Evolutionary conservation across 2,888 invertebrate genomes (phyloP).

Genomic region (Drosophila siamana): DNA sequence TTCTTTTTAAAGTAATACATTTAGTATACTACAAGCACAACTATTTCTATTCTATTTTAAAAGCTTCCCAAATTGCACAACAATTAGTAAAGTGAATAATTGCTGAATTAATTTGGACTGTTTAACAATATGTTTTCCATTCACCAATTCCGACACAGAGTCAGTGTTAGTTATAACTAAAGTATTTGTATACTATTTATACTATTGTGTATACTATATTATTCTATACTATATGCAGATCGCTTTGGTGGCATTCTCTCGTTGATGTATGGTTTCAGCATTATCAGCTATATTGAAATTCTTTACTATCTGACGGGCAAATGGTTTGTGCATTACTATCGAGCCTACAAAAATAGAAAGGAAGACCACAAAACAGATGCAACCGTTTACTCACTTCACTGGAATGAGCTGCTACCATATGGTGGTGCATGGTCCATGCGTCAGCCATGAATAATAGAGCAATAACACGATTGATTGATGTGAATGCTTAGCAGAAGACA

Average conservation of each 20-base stretch:
- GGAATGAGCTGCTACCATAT: conserved; percentile 53
- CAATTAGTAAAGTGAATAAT: neutral
- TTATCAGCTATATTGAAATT: conserved; percentile 83
- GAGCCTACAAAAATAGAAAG: conserved; percentile 19
- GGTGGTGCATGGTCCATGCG: neutral
- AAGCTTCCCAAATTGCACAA: neutral
- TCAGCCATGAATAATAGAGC: neutral
- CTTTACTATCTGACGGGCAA: conserved; percentile 82
- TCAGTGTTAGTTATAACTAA: neutral
- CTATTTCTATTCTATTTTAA: neutral
- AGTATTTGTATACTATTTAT: neutral
- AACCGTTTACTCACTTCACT: conserved; percentile 37
- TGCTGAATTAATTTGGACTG: neutral
- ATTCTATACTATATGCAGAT: conserved; percentile 71
- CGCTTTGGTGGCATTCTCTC: conserved; percentile 84
- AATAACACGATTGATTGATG: conserved; percentile 13
- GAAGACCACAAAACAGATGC: neutral
- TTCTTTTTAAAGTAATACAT: no score
- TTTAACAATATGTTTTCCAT: neutral
- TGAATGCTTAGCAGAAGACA: conserved; percentile 41
- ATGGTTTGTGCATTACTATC: conserved; percentile 71
- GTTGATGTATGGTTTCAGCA: conserved; percentile 84
- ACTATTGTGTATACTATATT: no score
- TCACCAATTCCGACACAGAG: neutral
- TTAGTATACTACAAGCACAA: no score